Percentiles rank a stretch among this genome's conserved stretches.
These are phyloP conservation scores for Brachyopa scutellaris DNA, from an alignment of 2,888 invertebrate genomes.

Conservation along the genomic window DNA sequence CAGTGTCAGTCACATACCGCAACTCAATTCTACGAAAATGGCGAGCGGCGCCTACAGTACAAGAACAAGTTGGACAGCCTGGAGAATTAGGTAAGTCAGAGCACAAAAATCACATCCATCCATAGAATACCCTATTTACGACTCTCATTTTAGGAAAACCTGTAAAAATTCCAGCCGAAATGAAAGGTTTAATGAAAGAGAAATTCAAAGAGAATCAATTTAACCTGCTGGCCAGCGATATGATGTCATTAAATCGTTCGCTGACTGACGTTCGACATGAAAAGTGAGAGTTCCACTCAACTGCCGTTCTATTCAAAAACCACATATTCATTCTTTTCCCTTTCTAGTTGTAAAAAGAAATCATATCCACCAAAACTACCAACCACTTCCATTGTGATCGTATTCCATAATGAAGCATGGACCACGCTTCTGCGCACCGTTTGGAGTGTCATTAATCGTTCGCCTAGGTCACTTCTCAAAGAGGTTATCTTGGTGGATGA, in stretches of 20 bases:
- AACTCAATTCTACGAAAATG: slow-evolving; percentile 85
- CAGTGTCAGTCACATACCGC: slow-evolving; percentile 80
- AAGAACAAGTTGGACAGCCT: slow-evolving; percentile 86
- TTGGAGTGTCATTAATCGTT: slow-evolving; percentile 98
- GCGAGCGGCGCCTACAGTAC: slow-evolving; percentile 88
- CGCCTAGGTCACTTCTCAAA: slow-evolving; percentile 92
- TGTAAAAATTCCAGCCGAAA: slow-evolving; percentile 93
- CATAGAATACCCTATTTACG: neutral
- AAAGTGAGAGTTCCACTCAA: slow-evolving; percentile 85
- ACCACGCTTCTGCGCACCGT: slow-evolving; percentile 97
- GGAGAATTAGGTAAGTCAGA: slow-evolving; percentile 92
- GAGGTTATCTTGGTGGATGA: slow-evolving; percentile 99
- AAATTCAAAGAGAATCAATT: slow-evolving; percentile 99
- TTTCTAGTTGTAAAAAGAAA: slow-evolving; percentile 89
- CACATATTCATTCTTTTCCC: slow-evolving; percentile 3
- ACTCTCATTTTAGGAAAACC: slow-evolving; percentile 84
- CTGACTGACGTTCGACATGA: slow-evolving; percentile 96
- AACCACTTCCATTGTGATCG: slow-evolving; percentile 97
- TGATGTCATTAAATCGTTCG: slow-evolving; percentile 97
- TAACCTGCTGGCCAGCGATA: slow-evolving; percentile 98
- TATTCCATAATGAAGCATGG: slow-evolving; percentile 99
- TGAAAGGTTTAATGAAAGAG: slow-evolving; percentile 94
- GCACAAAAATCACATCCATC: neutral
- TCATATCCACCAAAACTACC: slow-evolving; percentile 91
- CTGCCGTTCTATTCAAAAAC: neutral